Evolutionary conservation across 1,140 invertebrate species (phyloP), one percentile per base, ranked within the genome.

Genomic region (Acromyrmex echinatior): DNA sequence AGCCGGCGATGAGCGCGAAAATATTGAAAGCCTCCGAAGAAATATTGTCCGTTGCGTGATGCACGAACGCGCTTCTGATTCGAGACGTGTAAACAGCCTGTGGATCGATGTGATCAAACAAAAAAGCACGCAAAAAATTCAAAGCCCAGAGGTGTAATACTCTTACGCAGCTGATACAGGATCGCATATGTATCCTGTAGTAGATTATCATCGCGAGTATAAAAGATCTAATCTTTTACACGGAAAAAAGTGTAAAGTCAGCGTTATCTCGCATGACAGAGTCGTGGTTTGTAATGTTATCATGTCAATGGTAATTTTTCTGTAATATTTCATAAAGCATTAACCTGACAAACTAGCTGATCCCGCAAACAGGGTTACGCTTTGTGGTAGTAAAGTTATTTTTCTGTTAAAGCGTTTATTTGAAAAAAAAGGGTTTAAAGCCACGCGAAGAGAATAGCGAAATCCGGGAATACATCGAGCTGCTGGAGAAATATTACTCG

Each of bases 21-120:
- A 91, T 91, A 91, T 91, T 80, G 90, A 91, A 86, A 89, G 86
- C 76, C 77, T 73, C 84, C 68, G 78, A 65, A 89, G 85, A 91
- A 91, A 92, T 92, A 91, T 89, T 84, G 79, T 25, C 86, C 73
- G 80, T 56, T 51, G 79, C 80, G 88, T 90, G 88, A 87, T 87
- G 88, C 71, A 86, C 86, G 89, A 87, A 90, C 86, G 86, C 86
- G 85, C n/a, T 39, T 74, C 86, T 86, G 76, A 89, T 90, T 90
- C 88, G 85, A 90, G 86, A 90, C 58, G 85, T 78, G 79, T 78
- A 90, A 90, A 90, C 73, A 81, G 58, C 62, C 70, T 51, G 21
- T 62, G 68, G 68, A 82, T 82, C 80, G 53, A 82, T 82, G 68
- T 35, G 39, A 82, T 76, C 39, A 76, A 84, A 76, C 39, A 49